Percentiles rank a stretch among this genome's conserved stretches.
These are phyloP conservation scores for Magallana nippona DNA, from an alignment of 2,888 invertebrate species.

Conservation along the genomic window DNA sequence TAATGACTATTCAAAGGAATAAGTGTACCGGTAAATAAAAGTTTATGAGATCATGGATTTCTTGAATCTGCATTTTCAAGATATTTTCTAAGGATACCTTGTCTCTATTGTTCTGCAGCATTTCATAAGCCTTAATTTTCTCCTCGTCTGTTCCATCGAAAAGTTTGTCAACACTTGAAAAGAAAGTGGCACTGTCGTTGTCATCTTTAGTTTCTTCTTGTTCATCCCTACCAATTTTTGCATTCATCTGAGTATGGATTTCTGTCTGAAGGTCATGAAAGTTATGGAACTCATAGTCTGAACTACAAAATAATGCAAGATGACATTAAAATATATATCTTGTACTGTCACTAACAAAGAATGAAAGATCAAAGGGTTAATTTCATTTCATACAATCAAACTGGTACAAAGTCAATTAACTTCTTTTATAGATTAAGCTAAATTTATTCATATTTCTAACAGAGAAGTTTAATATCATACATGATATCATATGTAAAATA, in stretches of 20 bases:
- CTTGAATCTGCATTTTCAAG: background rate
- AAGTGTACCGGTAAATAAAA: too few relatives aligned
- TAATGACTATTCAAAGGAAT: too few relatives aligned
- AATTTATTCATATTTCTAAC: too few relatives aligned
- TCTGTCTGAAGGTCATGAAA: constrained; percentile 30
- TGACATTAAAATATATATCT: background rate
- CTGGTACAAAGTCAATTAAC: too few relatives aligned
- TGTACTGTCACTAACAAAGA: too few relatives aligned
- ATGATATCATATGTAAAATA: too few relatives aligned
- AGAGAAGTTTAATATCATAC: too few relatives aligned
- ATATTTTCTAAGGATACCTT: constrained; percentile 63
- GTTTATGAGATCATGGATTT: too few relatives aligned
- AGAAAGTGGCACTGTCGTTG: constrained; percentile 37
- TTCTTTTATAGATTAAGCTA: too few relatives aligned
- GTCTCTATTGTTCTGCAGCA: constrained; percentile 72
- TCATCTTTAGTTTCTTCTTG: background rate
- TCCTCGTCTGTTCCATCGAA: constrained; percentile 77
- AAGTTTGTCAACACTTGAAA: constrained; percentile 75
- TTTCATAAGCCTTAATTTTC: constrained; percentile 75
- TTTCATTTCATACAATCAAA: too few relatives aligned
- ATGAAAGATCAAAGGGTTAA: too few relatives aligned
- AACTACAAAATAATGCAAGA: background rate
- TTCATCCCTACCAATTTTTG: constrained; percentile 35
- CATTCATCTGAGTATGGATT: constrained; percentile 40
- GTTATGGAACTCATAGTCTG: constrained; percentile 44